Evolutionary conservation across 2,113 vertebrate genomes (phyloP), one percentile per base, ranked within the genome.

Genomic region (Corythaeola cristata): DNA sequence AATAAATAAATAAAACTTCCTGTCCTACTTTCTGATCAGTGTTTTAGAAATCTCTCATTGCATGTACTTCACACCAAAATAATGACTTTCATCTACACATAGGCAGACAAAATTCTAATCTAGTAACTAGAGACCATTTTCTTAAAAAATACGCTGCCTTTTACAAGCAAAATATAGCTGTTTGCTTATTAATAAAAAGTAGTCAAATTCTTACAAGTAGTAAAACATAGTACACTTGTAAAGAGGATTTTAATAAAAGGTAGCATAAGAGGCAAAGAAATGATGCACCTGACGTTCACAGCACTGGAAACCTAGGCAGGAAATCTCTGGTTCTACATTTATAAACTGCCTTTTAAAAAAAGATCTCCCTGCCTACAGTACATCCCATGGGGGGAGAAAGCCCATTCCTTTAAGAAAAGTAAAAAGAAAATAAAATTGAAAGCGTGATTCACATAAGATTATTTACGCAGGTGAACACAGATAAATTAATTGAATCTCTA

Each of bases 1-100:
- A 78, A 96, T 93, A 96, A 85, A 97, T 91, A 94, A 91, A 95
- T 87, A 94, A 91, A 93, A 63, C 68, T 75, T 96, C 49, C 72
- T 90, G 85, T 71, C 83, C 89, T 96, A 95, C 68, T 96, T 95
- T 96, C 49, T 22, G 11, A 82, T 91, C 52, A 72, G 41, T 71
- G 77, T 96, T 96, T 97, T 77, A 96, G 79, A 91, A 97, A 88
- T 39, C 15, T 37, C 52, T 76, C 28, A 55, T 5, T 88, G 64
- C 53, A 72, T n/a, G 15, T 33, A 86, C 33, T 91, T 97, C 86
- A 62, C 28, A 82, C 14, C 8, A 84, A 93, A 96, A 55, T 55
- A n/a, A 58, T 56, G 6, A 30, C 27, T 72, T 71, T 64, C 60
- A 93, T 32, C 62, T 53, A 87, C 33, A 75, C 37, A 37, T 0